Evolutionary conservation across 2,113 vertebrate species (phyloP), one percentile per base, ranked within the genome.

Genomic region (Puntigrus tetrazona): DNA sequence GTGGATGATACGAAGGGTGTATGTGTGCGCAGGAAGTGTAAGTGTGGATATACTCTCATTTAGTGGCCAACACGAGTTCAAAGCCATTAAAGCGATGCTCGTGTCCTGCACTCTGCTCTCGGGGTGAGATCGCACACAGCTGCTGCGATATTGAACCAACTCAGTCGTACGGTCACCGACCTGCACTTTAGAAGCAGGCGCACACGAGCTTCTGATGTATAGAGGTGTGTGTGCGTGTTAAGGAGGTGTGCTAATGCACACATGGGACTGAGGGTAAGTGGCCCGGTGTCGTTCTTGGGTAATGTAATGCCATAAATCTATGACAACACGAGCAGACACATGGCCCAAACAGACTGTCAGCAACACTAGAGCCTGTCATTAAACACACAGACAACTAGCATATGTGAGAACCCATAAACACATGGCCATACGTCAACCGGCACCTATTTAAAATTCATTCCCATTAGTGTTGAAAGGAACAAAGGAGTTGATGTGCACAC

Each of bases 241-340:
- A 61, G 72, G 25, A 73, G 55, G 80, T 52, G 79, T 85, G 52
- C 81, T 86, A 82, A 87, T 81, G 73, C 78, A 78, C 84, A 88
- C 85, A 83, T 69, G 86, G 81, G 85, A 85, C 34, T 81, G 70
- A 45, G 70, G 82, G 83, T 88, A 88, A 86, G 82, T 87, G 89
- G 50, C 79, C 75, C 78, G 82, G 84, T 87, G 75, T 86, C 83
- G 45, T 70, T 73, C 61, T 77, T 43, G 72, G 81, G 84, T 84
- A 88, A 88, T 78, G 61, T 85, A 82, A 87, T 84, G 78, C 75
- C 41, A 88, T 87, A 79, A 83, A 88, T 85, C 85, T 45, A 84
- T 65, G 63, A 83, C 70, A 67, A 82, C 77, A 50, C 27, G 5
- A 36, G 41, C 52, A 83, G 50, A 86, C 75, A 67, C 85, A 84